Evolutionary conservation across 1,140 invertebrate species (phyloP).

Genomic region (Zaprionus tsacasi): DNA sequence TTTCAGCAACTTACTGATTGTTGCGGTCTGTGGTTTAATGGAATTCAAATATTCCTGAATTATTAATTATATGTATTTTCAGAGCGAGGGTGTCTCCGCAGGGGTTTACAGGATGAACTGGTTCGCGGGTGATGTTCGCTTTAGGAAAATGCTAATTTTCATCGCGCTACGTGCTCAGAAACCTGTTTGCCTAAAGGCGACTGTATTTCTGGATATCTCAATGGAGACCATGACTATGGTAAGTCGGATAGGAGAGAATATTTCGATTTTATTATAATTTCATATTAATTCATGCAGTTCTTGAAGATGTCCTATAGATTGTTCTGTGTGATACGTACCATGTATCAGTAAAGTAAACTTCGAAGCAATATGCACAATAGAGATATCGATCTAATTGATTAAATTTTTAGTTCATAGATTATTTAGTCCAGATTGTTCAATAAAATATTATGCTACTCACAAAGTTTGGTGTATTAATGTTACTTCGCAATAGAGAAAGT

Average conservation of each 20-base stretch:
- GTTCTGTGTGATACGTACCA: conserved; percentile 41
- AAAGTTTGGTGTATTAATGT: too few relatives aligned
- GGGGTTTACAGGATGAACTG: conserved; percentile 53
- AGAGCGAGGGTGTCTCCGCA: conserved; percentile 44
- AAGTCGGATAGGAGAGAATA: neutral
- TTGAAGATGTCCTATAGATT: conserved; percentile 41
- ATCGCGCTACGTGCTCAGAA: conserved; percentile 44
- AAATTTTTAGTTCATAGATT: too few relatives aligned
- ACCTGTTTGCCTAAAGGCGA: conserved; percentile 45
- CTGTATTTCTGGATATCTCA: conserved; percentile 45
- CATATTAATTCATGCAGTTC: conserved; percentile 14
- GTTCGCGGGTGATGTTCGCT: conserved; percentile 30
- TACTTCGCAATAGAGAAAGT: too few relatives aligned
- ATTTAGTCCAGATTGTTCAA: neutral
- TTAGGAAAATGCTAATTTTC: conserved; percentile 50
- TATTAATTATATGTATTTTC: neutral
- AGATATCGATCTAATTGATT: too few relatives aligned
- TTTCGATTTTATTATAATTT: neutral
- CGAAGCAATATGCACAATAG: neutral
- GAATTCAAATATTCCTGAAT: neutral
- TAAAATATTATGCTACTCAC: neutral
- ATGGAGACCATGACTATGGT: conserved; percentile 57
- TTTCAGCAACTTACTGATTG: conserved; percentile 50
- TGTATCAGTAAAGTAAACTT: conserved; percentile 31
- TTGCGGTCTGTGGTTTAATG: conserved; percentile 41